These are phyloP conservation scores for Platycnemis pennipes DNA, from an alignment of 2,888 invertebrate species.

Conservation along the genomic window DNA sequence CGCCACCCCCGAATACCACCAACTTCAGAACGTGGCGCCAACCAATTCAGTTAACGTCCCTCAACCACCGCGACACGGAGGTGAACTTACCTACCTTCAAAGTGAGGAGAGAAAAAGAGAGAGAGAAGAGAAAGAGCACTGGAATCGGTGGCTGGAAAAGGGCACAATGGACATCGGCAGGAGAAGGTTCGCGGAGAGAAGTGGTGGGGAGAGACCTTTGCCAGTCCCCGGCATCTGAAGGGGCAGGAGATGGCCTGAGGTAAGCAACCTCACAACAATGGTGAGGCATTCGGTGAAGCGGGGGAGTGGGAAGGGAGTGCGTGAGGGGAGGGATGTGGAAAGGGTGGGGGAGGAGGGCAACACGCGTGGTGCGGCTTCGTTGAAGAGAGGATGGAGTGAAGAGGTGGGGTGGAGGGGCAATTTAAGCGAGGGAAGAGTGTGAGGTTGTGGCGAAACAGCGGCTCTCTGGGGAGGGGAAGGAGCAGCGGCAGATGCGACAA, in stretches of 20 bases:
- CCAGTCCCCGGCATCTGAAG: constrained; percentile 58
- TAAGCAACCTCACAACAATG: constrained; percentile 66
- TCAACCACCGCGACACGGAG: too few species aligned
- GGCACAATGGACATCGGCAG: neutral
- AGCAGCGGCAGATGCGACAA: constrained; percentile 1
- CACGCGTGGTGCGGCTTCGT: neutral
- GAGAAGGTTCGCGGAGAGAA: neutral
- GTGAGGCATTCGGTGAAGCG: constrained; percentile 25
- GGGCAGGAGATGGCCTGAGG: constrained; percentile 48
- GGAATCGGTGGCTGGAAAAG: neutral
- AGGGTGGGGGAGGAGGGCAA: neutral
- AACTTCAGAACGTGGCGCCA: too few species aligned
- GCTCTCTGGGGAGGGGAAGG: neutral
- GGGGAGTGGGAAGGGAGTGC: neutral
- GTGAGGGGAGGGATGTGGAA: neutral
- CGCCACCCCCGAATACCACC: too few species aligned
- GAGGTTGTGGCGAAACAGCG: neutral
- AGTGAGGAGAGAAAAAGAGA: neutral
- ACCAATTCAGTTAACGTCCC: too few species aligned
- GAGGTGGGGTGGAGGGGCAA: neutral
- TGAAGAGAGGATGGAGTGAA: neutral
- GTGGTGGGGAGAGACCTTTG: neutral
- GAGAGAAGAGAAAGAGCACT: neutral
- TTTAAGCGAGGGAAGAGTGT: too few species aligned
- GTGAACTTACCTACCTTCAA: too few species aligned